A percentile compares a stretch with the other conserved stretches of the same genome.
Conservation (phyloP, 2,113 vertebrate genomes). For the Fulica atra region DNA sequence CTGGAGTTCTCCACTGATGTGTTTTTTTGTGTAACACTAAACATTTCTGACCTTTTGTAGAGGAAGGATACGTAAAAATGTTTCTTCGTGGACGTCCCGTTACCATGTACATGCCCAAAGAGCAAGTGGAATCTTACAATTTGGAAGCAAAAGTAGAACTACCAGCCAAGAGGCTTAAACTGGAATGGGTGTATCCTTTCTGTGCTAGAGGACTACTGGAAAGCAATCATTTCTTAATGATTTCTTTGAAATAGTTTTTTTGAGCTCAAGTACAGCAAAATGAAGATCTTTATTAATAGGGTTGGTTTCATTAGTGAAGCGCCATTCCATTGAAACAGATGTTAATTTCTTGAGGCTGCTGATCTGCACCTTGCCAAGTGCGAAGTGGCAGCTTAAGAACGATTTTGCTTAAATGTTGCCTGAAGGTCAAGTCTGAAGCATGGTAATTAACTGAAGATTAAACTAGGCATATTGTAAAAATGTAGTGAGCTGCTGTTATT, state of each 20-base stretch:
- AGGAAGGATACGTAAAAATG: slow-evolving; percentile 99
- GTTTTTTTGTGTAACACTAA: slow-evolving; percentile 6
- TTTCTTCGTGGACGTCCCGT: slow-evolving; percentile 96
- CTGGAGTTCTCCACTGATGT: neutral
- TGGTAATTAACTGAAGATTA: slow-evolving; percentile 45
- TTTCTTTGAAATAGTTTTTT: neutral
- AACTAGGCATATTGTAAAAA: slow-evolving; percentile 4
- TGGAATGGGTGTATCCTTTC: slow-evolving; percentile 99
- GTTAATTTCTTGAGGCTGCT: neutral
- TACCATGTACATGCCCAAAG: slow-evolving; percentile 98
- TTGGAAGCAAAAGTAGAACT: slow-evolving; percentile 92
- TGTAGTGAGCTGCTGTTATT: slow-evolving; percentile 38
- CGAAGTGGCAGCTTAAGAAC: neutral
- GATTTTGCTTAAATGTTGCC: slow-evolving; percentile 35
- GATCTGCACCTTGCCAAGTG: neutral
- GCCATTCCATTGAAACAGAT: neutral
- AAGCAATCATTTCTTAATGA: neutral
- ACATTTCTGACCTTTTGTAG: slow-evolving; percentile 80
- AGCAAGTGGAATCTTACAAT: slow-evolving; percentile 91
- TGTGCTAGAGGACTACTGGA: neutral
- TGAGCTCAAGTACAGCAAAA: neutral
- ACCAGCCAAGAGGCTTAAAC: slow-evolving; percentile 90
- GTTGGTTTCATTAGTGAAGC: neutral
- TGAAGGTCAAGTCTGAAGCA: slow-evolving; percentile 39
- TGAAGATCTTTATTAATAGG: neutral